phyloP scores from a whole-genome alignment of 2,888 invertebrate genomes.

The Lagria hirta region DNA sequence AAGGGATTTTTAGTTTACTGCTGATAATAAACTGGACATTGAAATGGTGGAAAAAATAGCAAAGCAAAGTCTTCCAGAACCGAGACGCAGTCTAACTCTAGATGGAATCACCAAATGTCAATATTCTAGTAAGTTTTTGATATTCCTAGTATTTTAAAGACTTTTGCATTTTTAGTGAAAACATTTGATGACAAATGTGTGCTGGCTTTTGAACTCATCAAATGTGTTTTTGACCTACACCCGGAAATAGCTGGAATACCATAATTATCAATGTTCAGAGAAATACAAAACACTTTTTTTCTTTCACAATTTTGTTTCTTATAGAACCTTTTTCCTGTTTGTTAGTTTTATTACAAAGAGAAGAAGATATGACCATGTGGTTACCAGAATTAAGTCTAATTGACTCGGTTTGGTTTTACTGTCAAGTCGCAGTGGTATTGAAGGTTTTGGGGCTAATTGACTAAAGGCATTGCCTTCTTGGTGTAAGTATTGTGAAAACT shows the following conservation, averaged over 20 bases:
- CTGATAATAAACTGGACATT: constrained; percentile 22
- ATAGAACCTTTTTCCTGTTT: no score
- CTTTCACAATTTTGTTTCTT: no score
- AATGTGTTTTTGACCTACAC: constrained; percentile 26
- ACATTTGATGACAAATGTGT: constrained; percentile 26
- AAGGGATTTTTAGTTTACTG: constrained; percentile 20
- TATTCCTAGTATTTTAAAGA: constrained; percentile 1
- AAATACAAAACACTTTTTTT: no score
- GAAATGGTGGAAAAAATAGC: constrained; percentile 13
- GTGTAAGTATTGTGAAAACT: no score
- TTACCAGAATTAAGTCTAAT: no score
- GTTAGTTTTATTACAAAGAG: no score
- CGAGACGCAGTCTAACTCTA: constrained; percentile 1
- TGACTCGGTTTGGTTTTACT: no score
- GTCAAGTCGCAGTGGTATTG: no score
- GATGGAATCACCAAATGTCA: constrained; percentile 17
- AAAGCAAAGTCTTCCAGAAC: constrained; percentile 9
- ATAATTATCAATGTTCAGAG: no score
- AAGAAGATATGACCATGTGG: no score
- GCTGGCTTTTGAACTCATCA: constrained; percentile 26
- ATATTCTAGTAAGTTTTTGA: constrained; percentile 22
- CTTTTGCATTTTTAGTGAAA: constrained; percentile 25
- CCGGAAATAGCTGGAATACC: constrained; percentile 14
- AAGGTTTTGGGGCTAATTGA: no score
- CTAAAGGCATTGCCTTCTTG: no score